These are phyloP conservation scores for Tragelaphus imberbis DNA, from an alignment of 2,113 vertebrate genomes.

Conservation along the genomic window DNA sequence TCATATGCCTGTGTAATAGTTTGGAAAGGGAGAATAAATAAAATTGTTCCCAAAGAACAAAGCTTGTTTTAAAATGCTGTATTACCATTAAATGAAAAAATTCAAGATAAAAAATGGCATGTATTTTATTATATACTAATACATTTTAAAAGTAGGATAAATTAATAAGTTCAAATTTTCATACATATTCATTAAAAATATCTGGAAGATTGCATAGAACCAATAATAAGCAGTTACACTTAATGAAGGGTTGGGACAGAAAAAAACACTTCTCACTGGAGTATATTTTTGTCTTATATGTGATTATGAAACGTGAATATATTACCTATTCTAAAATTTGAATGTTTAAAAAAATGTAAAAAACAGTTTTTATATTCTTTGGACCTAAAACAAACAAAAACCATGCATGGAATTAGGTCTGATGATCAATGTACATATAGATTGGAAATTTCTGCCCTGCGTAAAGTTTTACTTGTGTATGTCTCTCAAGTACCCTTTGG, in stretches of 20 bases:
- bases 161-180: neutral
- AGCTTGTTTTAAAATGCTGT: neutral
- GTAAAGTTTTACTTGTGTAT: neutral
- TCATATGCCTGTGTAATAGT: neutral
- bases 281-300: neutral
- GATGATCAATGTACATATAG: neutral
- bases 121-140: neutral
- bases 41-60: neutral
- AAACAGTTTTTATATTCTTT: neutral
- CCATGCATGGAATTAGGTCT: neutral
- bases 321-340: neutral
- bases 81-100: neutral
- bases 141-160: neutral
- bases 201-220: neutral
- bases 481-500: neutral
- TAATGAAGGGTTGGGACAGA: neutral
- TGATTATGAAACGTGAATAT: neutral
- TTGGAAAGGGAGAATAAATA: neutral
- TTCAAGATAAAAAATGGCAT: neutral
- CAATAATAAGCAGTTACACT: neutral
- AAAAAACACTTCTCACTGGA: neutral
- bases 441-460: neutral
- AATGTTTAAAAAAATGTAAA: neutral
- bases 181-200: neutral
- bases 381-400: neutral